Evolutionary conservation across 2,797 vertebrate species (phyloP).

Genomic region (Cephalopachus bancanus): DNA sequence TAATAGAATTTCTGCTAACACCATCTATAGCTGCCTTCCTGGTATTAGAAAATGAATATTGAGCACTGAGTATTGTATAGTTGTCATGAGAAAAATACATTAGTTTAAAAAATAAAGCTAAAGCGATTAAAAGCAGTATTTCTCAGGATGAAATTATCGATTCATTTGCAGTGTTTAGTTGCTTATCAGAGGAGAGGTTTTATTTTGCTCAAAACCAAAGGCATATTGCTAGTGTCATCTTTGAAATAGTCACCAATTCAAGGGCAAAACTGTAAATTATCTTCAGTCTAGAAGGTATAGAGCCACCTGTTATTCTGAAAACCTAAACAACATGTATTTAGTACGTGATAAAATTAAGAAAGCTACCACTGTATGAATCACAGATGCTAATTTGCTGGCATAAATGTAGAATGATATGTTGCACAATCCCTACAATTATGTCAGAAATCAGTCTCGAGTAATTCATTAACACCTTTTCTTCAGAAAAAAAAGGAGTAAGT

Average conservation of each 20-base stretch:
- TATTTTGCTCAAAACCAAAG: constrained; percentile 63
- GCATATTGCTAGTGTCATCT: constrained; percentile 72
- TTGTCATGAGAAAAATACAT: constrained; percentile 59
- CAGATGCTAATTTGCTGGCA: constrained; percentile 80
- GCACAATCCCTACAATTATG: constrained; percentile 76
- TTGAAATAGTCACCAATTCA: constrained; percentile 80
- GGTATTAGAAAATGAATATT: constrained; percentile 65
- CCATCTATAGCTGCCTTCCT: constrained; percentile 4
- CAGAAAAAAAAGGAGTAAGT: constrained; percentile 52
- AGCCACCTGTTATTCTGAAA: constrained; percentile 82
- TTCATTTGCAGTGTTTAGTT: constrained; percentile 73
- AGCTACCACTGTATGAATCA: constrained; percentile 74
- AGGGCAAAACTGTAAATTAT: constrained; percentile 70
- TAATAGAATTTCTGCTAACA: neutral
- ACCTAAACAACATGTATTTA: constrained; percentile 74
- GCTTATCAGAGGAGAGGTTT: constrained; percentile 59
- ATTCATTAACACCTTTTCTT: constrained; percentile 78
- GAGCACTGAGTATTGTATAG: neutral
- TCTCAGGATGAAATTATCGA: constrained; percentile 72
- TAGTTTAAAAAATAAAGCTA: neutral
- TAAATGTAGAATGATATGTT: constrained; percentile 80
- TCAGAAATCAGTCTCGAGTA: constrained; percentile 74
- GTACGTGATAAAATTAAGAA: constrained; percentile 79
- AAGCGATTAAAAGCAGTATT: constrained; percentile 76
- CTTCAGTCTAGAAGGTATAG: constrained; percentile 65